These are phyloP conservation scores for Cetoscarus ocellatus DNA, from an alignment of 2,797 vertebrate genomes.

Conservation along the genomic window DNA sequence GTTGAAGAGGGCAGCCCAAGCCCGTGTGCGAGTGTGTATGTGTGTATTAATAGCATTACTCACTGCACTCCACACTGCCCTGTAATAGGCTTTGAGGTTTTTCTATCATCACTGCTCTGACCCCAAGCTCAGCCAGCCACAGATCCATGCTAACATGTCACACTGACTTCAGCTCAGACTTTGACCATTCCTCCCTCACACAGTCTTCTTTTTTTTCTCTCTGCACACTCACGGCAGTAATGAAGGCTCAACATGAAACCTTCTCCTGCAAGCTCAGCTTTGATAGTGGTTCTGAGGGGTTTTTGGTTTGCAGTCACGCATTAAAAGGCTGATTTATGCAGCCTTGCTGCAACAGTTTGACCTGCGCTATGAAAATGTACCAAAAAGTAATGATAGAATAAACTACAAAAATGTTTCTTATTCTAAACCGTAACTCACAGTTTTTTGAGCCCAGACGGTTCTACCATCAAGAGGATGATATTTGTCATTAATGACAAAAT, in stretches of 20 bases:
- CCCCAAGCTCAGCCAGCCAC: slow-evolving; percentile 21
- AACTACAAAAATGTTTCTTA: no score
- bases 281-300: slow-evolving; percentile 35
- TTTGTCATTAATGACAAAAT: no score
- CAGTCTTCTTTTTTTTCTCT: neutral
- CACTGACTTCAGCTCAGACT: slow-evolving; percentile 38
- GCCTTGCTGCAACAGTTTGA: slow-evolving; percentile 6
- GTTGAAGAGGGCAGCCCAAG: slow-evolving; percentile 9
- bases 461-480: no score
- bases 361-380: no score
- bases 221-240: slow-evolving; percentile 19
- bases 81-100: slow-evolving; percentile 72
- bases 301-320: slow-evolving; percentile 20
- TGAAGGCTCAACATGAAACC: slow-evolving; percentile 50
- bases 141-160: slow-evolving; percentile 53
- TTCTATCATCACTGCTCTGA: slow-evolving; percentile 30
- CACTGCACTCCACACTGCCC: slow-evolving; percentile 45
- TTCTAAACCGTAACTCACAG: no score
- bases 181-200: neutral
- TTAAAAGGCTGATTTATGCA: slow-evolving; percentile 12
- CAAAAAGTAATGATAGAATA: no score
- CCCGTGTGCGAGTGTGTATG: slow-evolving; percentile 10
- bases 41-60: slow-evolving; percentile 45
- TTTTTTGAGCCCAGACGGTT: no score
- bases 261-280: slow-evolving; percentile 10